Conservation (phyloP, 2,113 vertebrate genomes). For the Dasyornis broadbenti region DNA sequence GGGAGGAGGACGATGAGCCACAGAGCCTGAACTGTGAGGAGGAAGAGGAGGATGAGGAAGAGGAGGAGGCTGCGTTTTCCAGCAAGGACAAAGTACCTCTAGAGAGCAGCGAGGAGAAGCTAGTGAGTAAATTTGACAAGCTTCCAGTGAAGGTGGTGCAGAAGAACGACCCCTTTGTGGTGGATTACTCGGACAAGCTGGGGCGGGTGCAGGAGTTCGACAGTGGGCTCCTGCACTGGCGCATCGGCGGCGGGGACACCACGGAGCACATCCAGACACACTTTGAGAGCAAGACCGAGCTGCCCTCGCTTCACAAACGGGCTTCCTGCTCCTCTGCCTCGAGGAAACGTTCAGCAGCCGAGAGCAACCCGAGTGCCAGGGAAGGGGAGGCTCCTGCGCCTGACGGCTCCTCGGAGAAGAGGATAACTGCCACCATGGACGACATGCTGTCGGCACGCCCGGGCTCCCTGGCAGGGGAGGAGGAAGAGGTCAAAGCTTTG, state of each 20-base stretch:
- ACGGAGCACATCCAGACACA: slow-evolving; percentile 99
- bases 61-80: slow-evolving; percentile 76
- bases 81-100: slow-evolving; percentile 70
- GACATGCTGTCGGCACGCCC: slow-evolving; percentile 86
- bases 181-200: slow-evolving; percentile 84
- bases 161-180: slow-evolving; percentile 88
- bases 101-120: slow-evolving; percentile 78
- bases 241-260: slow-evolving; percentile 94
- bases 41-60: slow-evolving; percentile 75
- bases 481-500: slow-evolving; percentile 73
- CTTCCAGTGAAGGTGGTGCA: slow-evolving; percentile 92
- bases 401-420: slow-evolving; percentile 71
- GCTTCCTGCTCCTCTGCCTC: slow-evolving; percentile 57
- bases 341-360: slow-evolving; percentile 68
- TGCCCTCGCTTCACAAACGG: slow-evolving; percentile 75
- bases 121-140: slow-evolving; percentile 95
- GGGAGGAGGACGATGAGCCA: slow-evolving; percentile 72
- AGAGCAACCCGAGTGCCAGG: slow-evolving; percentile 55
- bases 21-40: slow-evolving; percentile 62
- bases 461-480: slow-evolving; percentile 80
- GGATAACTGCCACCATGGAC: slow-evolving; percentile 87
- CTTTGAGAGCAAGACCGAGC: slow-evolving; percentile 88
- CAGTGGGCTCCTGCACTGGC: slow-evolving; percentile 94
- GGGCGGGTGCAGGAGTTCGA: slow-evolving; percentile 93
- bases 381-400: slow-evolving; percentile 69